Base-by-base conservation (phyloP, 2,797 vertebrate species). In the Vultur gryphus region DNA sequence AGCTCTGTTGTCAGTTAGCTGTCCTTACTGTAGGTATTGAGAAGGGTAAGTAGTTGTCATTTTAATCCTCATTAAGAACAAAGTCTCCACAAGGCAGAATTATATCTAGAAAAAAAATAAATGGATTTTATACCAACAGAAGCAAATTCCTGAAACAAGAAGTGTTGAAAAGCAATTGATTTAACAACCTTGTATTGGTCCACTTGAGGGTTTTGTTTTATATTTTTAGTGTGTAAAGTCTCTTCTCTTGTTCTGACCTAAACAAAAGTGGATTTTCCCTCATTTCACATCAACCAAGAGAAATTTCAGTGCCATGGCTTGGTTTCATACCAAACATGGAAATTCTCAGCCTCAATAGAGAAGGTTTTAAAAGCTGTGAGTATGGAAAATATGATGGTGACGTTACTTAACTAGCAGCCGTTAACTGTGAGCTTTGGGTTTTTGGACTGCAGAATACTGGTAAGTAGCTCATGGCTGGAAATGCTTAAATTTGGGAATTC, bases 41-140 rank as follows among this genome's bases (percentile, higher is more conserved):
- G 78, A 94, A 89, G 93, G 95, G 82, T 89, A 92, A 94, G 89
- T 75, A 83, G 82, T 16, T 89, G 78, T 44, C 23, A 18, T 75
- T 85, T 87, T 88, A 78, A 72, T 78, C 51, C 57, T 88, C 17
- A 71, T 52, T 67, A 73, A 67, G 84, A 81, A 67, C 16, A 48
- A 79, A 77, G 11, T 43, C 48, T 76, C n/a, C 49, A 26, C 2
- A 0, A 81, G 52, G 72, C 49, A 86, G 35, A 43, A 43, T 58
- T 89, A 29, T n/a, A 52, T 24, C n/a, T 64, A 65, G 59, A 26
- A 24, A n/a, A 21, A 16, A 17, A 3, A 23, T 37, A 55, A 24
- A 17, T 12, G 4, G 2, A 11, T 67, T 94, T 88, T 37, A 7
- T 41, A 67, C 4, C 8, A 33, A 61, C 29, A 33, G 70, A 73